A percentile compares a stretch with the other conserved stretches of the same genome.
Evolutionary conservation across 2,888 invertebrate species (phyloP).

Genomic region (Diaphora mendica): DNA sequence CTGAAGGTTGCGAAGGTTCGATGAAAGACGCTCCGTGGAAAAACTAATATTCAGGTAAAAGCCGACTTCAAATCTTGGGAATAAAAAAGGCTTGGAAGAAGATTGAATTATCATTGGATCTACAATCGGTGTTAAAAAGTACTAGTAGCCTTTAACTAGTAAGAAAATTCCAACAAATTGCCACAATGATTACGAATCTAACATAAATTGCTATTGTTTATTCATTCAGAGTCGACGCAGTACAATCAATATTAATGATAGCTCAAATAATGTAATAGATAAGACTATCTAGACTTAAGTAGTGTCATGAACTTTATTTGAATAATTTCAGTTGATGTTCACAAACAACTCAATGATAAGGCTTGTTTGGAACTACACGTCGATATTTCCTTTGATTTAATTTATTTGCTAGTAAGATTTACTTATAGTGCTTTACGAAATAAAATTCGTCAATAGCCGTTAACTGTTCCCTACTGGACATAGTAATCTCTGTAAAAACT

Average conservation of each 20-base stretch:
- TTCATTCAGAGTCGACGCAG: not conserved
- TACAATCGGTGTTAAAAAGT: not conserved
- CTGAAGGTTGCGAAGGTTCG: too few species aligned
- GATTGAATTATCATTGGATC: not conserved
- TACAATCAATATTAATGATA: not conserved
- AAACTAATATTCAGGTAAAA: too few species aligned
- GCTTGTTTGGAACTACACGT: not conserved
- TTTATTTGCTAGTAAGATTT: too few species aligned
- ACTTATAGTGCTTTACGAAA: too few species aligned
- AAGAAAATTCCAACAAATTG: not conserved
- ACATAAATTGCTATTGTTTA: not conserved
- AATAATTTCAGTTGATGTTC: not conserved
- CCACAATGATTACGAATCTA: not conserved
- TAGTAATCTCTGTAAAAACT: too few species aligned
- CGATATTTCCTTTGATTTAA: too few species aligned
- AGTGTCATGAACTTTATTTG: slow-evolving; percentile 2
- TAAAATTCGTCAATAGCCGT: too few species aligned
- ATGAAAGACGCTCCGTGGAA: too few species aligned
- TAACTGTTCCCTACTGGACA: too few species aligned
- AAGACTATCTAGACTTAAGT: not conserved
- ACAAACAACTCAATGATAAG: not conserved
- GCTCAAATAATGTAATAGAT: not conserved
- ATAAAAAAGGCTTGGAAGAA: too few species aligned
- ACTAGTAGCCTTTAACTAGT: not conserved
- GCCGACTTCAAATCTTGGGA: too few species aligned